phyloP scores from a whole-genome alignment of 2,797 vertebrate genomes.

The Anomalospiza imberbis region DNA sequence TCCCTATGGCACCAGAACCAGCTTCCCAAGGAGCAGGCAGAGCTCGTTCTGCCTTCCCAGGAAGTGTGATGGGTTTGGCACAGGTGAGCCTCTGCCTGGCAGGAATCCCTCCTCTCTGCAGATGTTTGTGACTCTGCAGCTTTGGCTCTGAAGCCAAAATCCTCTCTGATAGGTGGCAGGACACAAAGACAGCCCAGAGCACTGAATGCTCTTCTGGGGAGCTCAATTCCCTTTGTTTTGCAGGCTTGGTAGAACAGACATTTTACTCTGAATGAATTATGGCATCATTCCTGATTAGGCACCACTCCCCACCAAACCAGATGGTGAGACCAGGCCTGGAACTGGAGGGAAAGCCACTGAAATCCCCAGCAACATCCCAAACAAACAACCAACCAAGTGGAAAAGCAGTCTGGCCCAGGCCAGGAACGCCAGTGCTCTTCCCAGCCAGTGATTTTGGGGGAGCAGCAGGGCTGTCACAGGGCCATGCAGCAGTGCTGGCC shows the following conservation, averaged over 20 bases:
- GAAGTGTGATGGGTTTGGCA: background rate
- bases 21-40: background rate
- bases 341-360: background rate
- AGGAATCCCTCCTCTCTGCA: background rate
- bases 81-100: background rate
- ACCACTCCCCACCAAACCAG: background rate
- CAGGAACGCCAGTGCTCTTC: background rate
- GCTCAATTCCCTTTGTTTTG: background rate
- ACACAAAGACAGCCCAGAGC: background rate
- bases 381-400: background rate
- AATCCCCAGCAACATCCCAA: background rate
- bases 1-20: background rate
- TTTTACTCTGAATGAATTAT: background rate
- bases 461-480: background rate
- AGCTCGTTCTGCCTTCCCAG: rapidly evolving
- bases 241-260: background rate
- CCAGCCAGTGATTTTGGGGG: background rate
- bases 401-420: background rate
- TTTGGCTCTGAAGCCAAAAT: background rate
- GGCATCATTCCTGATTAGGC: background rate
- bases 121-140: background rate
- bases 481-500: rapidly evolving
- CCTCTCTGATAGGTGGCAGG: background rate
- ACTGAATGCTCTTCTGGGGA: background rate
- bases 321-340: background rate